Percentiles rank a stretch among this genome's conserved stretches.
These are phyloP conservation scores for Spodoptera frugiperda DNA, from an alignment of 1,140 invertebrate species.

Conservation along the genomic window DNA sequence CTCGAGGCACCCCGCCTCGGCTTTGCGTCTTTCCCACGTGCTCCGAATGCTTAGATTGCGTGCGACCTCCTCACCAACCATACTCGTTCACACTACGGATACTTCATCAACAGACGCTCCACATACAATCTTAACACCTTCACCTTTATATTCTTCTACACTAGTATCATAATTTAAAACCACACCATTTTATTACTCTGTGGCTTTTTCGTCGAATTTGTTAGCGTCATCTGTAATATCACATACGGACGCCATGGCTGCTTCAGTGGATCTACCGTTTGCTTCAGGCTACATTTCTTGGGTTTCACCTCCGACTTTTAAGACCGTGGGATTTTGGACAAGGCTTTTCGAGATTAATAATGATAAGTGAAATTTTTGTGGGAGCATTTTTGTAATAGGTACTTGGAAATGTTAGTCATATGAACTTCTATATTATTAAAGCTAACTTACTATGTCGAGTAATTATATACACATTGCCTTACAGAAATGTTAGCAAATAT, in stretches of 20 bases:
- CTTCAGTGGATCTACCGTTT: conserved; percentile 83
- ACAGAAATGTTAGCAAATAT: no score
- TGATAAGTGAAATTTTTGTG: conserved; percentile 60
- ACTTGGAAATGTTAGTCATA: no score
- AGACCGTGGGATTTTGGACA: conserved; percentile 77
- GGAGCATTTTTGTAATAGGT: background rate
- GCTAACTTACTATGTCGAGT: no score
- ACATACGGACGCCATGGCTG: conserved; percentile 68
- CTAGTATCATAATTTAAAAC: conserved; percentile 58
- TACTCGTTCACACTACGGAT: conserved; percentile 63
- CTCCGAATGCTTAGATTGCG: conserved; percentile 82
- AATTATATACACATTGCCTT: no score
- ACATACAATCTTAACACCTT: conserved; percentile 50
- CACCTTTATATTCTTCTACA: conserved; percentile 43
- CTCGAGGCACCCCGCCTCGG: conserved; percentile 74
- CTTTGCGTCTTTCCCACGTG: conserved; percentile 79
- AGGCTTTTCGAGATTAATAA: conserved; percentile 57
- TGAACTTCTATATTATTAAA: background rate
- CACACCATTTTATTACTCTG: conserved; percentile 55
- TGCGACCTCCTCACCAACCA: conserved; percentile 75
- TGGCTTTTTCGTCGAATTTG: conserved; percentile 48
- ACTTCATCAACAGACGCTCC: conserved; percentile 57
- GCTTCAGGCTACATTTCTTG: conserved; percentile 78
- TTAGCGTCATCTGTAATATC: conserved; percentile 64
- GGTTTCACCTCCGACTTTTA: conserved; percentile 79